Evolutionary conservation across 2,797 vertebrate species (phyloP).

Genomic region (Urosaurus nigricauda): DNA sequence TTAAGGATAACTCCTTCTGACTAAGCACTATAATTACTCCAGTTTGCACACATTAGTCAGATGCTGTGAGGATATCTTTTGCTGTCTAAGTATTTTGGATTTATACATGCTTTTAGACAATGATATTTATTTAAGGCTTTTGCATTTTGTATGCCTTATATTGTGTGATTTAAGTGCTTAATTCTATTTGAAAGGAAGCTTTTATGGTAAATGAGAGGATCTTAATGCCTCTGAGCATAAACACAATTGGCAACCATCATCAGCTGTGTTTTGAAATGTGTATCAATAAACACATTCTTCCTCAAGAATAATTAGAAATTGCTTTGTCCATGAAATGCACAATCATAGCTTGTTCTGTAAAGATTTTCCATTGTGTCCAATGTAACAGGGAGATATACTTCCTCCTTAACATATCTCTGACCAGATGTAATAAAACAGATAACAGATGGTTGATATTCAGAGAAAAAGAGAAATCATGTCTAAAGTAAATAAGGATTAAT

Average conservation of each 20-base stretch:
- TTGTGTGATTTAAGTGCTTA: slow-evolving; percentile 32
- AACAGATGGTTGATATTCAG: not conserved
- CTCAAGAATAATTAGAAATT: slow-evolving; percentile 5
- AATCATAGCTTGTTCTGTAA: not conserved
- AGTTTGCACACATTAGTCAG: slow-evolving; percentile 28
- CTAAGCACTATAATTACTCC: slow-evolving; percentile 31
- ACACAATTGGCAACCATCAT: not conserved
- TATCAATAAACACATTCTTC: slow-evolving; percentile 20
- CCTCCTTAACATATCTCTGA: not conserved
- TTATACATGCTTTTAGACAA: slow-evolving; percentile 31
- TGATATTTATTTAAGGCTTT: slow-evolving; percentile 37
- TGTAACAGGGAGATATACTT: not conserved
- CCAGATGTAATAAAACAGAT: not conserved
- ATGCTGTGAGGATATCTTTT: not conserved
- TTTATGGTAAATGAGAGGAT: slow-evolving; percentile 28
- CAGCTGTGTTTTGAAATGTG: not conserved
- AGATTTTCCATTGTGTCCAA: slow-evolving; percentile 33
- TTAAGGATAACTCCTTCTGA: slow-evolving; percentile 20
- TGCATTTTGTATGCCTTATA: slow-evolving; percentile 22
- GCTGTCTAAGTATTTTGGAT: slow-evolving; percentile 26
- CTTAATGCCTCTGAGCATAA: slow-evolving; percentile 18
- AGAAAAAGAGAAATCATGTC: too few relatives aligned
- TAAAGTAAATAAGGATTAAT: too few relatives aligned
- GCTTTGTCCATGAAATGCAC: not conserved
- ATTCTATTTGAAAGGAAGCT: not conserved